Conservation (phyloP, 1,140 invertebrate species). For the Meloidogyne exigua region DNA sequence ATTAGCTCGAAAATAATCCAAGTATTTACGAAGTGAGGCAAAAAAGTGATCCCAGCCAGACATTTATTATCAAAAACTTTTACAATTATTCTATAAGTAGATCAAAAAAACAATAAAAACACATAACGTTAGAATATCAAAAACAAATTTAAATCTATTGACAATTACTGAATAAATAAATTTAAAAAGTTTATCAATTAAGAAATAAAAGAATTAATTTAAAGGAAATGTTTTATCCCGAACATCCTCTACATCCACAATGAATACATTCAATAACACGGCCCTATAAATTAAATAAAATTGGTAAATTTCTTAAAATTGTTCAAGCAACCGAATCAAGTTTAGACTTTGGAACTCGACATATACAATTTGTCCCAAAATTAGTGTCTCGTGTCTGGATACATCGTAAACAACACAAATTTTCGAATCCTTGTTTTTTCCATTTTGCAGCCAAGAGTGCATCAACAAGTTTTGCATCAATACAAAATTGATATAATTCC, state of each 20-base stretch:
- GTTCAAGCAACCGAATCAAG: conserved; percentile 77
- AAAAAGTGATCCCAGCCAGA: conserved; percentile 35
- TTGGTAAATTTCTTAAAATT: conserved; percentile 6
- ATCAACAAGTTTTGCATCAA: conserved; percentile 95
- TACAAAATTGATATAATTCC: conserved; percentile 94
- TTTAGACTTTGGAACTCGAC: conserved; percentile 94
- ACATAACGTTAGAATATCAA: not conserved
- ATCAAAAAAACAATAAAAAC: not conserved
- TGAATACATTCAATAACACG: conserved; percentile 64
- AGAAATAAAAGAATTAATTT: conserved; percentile 7
- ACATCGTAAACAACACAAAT: conserved; percentile 94
- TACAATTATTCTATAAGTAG: not conserved
- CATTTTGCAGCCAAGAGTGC: conserved; percentile 97
- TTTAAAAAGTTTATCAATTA: not conserved
- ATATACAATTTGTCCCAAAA: conserved; percentile 98
- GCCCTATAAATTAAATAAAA: conserved; percentile 35
- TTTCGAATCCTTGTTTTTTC: conserved; percentile 99
- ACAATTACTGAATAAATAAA: too few relatives aligned
- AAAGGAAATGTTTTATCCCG: conserved; percentile 47
- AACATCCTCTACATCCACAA: conserved; percentile 63
- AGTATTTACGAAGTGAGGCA: conserved; percentile 36
- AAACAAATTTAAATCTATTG: not conserved
- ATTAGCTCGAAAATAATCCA: conserved; percentile 40
- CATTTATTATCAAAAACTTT: not conserved
- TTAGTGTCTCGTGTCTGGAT: conserved; percentile 98